Evolutionary conservation across 2,888 invertebrate species (phyloP).

Genomic region (Cephus pygmeus): DNA sequence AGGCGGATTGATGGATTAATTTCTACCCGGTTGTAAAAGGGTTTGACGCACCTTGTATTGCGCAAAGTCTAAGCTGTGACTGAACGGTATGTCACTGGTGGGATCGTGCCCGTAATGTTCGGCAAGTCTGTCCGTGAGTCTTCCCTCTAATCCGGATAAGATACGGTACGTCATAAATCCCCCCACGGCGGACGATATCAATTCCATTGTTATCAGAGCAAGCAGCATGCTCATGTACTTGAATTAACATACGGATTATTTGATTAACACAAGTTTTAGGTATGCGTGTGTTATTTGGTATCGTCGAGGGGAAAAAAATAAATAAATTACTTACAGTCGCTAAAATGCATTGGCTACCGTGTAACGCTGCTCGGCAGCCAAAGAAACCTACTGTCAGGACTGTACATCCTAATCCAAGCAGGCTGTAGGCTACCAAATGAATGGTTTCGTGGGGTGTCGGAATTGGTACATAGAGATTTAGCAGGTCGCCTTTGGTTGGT

Average conservation of each 20-base stretch:
- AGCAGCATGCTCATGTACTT: slow-evolving; percentile 68
- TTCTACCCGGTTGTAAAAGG: not conserved
- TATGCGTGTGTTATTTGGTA: too few relatives aligned
- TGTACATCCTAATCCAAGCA: slow-evolving; percentile 68
- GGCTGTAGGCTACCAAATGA: slow-evolving; percentile 67
- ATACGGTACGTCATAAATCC: slow-evolving; percentile 63
- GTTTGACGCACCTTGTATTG: slow-evolving; percentile 62
- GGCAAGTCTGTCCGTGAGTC: slow-evolving; percentile 56
- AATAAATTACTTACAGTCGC: slow-evolving; percentile 44
- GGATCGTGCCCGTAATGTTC: slow-evolving; percentile 59
- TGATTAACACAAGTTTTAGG: not conserved
- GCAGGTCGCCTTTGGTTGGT: slow-evolving; percentile 67
- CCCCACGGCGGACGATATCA: slow-evolving; percentile 61
- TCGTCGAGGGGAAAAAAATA: not conserved
- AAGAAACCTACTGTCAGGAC: slow-evolving; percentile 70
- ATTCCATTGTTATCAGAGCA: slow-evolving; percentile 64
- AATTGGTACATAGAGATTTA: slow-evolving; percentile 67
- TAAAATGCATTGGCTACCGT: slow-evolving; percentile 65
- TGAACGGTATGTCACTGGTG: slow-evolving; percentile 60
- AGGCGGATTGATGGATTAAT: rapidly evolving
- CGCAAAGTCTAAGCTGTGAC: slow-evolving; percentile 66
- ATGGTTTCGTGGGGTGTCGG: slow-evolving; percentile 64
- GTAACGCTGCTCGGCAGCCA: slow-evolving; percentile 71
- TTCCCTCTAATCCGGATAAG: slow-evolving; percentile 58
- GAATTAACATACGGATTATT: not conserved